Conservation (phyloP, 2,888 invertebrate species). For the Liposcelis brunnea region DNA sequence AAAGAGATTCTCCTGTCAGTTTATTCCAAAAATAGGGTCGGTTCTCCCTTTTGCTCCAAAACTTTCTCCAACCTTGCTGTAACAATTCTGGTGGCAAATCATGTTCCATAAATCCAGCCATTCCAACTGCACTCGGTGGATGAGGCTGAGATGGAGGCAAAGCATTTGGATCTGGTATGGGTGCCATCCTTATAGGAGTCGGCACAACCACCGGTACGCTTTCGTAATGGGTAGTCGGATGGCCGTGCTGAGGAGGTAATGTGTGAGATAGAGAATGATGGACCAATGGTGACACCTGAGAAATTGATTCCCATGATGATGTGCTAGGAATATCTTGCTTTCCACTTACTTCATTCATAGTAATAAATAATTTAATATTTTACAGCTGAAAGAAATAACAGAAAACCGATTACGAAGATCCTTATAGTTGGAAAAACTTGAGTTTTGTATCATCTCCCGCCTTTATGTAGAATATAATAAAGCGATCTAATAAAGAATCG, state of each 20-base stretch:
- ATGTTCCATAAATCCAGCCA: constrained; percentile 25
- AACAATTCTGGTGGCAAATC: constrained; percentile 46
- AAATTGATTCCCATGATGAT: constrained; percentile 26
- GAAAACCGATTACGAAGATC: neutral
- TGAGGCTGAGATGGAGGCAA: constrained; percentile 17
- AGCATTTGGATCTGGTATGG: constrained; percentile 19
- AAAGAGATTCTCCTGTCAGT: constrained; percentile 84
- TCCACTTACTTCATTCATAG: constrained; percentile 29
- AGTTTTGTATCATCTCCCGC: too few relatives aligned
- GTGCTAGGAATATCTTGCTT: constrained; percentile 27
- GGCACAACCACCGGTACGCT: constrained; percentile 26
- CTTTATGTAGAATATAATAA: too few relatives aligned
- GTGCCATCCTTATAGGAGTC: constrained; percentile 28
- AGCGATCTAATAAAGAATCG: too few relatives aligned
- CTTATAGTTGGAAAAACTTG: too few relatives aligned
- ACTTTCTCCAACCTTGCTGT: constrained; percentile 89
- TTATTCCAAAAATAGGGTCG: constrained; percentile 96
- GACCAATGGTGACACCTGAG: constrained; percentile 12
- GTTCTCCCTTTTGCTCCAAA: constrained; percentile 91
- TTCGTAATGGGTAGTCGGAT: constrained; percentile 17
- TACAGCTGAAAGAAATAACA: constrained; percentile 1
- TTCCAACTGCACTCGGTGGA: constrained; percentile 14
- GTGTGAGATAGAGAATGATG: constrained; percentile 11
- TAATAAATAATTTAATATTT: constrained; percentile 13
- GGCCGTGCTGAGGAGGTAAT: constrained; percentile 13